Evolutionary conservation across 2,113 vertebrate genomes (phyloP).

Genomic region (Polypterus senegalus): DNA sequence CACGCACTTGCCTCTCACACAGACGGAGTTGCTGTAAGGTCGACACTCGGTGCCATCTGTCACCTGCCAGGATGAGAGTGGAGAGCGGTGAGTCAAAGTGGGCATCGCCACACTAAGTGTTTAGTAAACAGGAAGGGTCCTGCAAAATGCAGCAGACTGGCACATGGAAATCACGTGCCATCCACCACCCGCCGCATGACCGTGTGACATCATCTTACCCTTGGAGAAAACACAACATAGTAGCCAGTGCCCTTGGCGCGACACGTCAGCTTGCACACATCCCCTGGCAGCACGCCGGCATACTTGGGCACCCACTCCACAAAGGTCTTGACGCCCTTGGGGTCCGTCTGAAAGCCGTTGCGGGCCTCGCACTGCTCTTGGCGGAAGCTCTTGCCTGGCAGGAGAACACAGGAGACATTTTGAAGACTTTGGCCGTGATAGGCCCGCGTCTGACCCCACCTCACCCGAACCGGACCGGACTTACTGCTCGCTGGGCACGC

Average conservation of each 20-base stretch:
- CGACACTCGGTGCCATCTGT: slow-evolving; percentile 84
- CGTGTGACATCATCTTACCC: slow-evolving; percentile 52
- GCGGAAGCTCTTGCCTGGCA: slow-evolving; percentile 75
- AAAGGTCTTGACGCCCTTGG: slow-evolving; percentile 86
- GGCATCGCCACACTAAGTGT: too few relatives aligned
- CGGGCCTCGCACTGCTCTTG: slow-evolving; percentile 89
- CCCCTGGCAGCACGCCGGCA: slow-evolving; percentile 76
- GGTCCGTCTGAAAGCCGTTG: slow-evolving; percentile 90
- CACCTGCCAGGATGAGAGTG: slow-evolving; percentile 50
- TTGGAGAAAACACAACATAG: slow-evolving; percentile 91
- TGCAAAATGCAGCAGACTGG: background rate
- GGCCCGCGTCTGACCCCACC: background rate
- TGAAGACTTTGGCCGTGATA: background rate
- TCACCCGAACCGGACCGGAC: slow-evolving; percentile 16
- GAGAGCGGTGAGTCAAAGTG: too few relatives aligned
- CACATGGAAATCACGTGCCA: background rate
- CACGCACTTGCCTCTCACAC: slow-evolving; percentile 83
- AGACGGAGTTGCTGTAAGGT: slow-evolving; percentile 83
- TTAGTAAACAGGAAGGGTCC: too few relatives aligned
- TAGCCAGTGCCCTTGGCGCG: slow-evolving; percentile 93
- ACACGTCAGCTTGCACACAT: slow-evolving; percentile 90
- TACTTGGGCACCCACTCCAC: slow-evolving; percentile 96
- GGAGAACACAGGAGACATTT: background rate
- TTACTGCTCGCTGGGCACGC: slow-evolving; percentile 65
- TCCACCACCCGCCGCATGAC: background rate